These are phyloP conservation scores for Callipepla squamata DNA, from an alignment of 2,113 vertebrate species.

Conservation along the genomic window DNA sequence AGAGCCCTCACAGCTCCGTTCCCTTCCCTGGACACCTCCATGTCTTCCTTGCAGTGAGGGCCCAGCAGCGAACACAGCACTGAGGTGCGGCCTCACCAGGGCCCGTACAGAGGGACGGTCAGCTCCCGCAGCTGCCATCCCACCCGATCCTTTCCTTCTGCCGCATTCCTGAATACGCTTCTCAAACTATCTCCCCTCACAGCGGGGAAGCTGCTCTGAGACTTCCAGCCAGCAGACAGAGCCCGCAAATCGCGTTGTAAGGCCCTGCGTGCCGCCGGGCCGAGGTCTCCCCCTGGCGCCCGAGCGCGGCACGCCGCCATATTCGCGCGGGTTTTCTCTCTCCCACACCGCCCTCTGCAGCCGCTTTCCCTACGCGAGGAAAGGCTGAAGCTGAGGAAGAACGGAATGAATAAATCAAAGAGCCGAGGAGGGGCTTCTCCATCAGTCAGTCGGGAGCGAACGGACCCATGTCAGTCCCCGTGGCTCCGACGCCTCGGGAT, in stretches of 20 bases:
- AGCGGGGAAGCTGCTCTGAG: no score
- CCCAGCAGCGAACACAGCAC: no score
- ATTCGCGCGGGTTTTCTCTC: background rate
- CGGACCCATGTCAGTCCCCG: fast-evolving
- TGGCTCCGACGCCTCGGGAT: fast-evolving
- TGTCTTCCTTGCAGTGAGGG: no score
- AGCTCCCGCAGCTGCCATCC: no score
- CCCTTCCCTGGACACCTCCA: no score
- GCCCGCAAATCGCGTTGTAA: fast-evolving
- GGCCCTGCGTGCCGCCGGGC: fast-evolving
- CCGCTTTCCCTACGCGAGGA: background rate
- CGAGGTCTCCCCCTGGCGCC: background rate
- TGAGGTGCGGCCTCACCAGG: no score
- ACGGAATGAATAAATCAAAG: fast-evolving
- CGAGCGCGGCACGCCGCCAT: background rate
- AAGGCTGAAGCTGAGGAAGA: fast-evolving
- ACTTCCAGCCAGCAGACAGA: background rate
- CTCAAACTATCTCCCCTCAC: background rate
- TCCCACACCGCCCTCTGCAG: slow-evolving; percentile 59
- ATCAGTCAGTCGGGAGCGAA: background rate
- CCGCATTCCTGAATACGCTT: background rate
- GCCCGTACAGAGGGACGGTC: no score
- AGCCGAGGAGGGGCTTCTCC: background rate
- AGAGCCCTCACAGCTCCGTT: no score
- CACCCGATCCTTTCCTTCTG: no score